Conservation (phyloP, 1,140 invertebrate species). For the Anoplolepis gracilipes region DNA sequence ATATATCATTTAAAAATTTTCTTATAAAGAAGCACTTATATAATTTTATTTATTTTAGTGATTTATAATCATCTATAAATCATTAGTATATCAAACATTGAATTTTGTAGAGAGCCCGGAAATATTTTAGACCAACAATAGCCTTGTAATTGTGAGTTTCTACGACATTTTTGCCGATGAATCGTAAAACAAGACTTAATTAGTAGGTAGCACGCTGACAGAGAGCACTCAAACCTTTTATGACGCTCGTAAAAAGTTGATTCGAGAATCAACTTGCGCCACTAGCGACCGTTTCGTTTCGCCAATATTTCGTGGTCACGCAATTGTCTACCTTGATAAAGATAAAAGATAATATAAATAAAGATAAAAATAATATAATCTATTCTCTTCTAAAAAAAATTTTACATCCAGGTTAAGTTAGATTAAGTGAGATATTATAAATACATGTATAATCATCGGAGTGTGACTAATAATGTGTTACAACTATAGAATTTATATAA, state of each 20-base stretch:
- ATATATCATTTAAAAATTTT: neutral
- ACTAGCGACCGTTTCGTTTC: neutral
- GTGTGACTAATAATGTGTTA: neutral
- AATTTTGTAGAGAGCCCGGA: neutral
- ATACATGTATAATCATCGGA: too few relatives aligned
- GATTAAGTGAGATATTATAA: too few relatives aligned
- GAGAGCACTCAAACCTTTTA: slow-evolving; percentile 27
- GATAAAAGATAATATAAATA: slow-evolving; percentile 29
- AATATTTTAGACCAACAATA: neutral
- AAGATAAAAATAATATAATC: neutral
- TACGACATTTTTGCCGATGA: slow-evolving; percentile 24
- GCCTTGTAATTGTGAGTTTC: slow-evolving; percentile 1
- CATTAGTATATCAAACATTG: neutral
- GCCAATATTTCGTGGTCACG: neutral
- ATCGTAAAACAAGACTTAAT: slow-evolving; percentile 64
- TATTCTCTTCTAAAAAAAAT: neutral
- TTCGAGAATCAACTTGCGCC: slow-evolving; percentile 20
- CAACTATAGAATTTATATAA: neutral
- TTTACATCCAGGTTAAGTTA: neutral
- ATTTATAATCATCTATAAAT: neutral
- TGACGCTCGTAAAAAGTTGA: slow-evolving; percentile 60
- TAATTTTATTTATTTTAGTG: neutral
- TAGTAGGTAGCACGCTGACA: slow-evolving; percentile 48
- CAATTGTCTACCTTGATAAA: neutral
- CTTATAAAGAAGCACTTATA: neutral